These are phyloP conservation scores for Drosophila ambigua DNA, from an alignment of 1,140 invertebrate genomes.

Conservation along the genomic window DNA sequence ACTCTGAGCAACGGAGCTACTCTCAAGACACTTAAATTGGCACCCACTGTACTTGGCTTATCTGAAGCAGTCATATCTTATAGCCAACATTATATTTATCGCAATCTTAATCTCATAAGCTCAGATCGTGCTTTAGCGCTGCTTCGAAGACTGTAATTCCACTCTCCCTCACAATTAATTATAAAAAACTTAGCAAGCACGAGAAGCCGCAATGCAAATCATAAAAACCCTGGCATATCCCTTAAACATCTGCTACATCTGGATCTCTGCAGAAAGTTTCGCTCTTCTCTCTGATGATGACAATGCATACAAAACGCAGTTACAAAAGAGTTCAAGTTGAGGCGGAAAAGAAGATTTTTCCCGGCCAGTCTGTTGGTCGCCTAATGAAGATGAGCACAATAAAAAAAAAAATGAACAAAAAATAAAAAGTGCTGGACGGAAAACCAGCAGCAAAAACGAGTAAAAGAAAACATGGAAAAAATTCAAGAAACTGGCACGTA, in stretches of 20 bases:
- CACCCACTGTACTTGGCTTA: no score
- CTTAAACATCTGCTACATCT: slow-evolving; percentile 2
- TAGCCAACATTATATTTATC: no score
- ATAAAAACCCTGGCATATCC: background rate
- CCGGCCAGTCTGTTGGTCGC: slow-evolving; percentile 46
- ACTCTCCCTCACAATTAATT: slow-evolving; percentile 35
- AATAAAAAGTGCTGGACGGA: background rate
- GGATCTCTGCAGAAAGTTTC: slow-evolving; percentile 12
- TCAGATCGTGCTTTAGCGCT: background rate
- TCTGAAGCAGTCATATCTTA: no score
- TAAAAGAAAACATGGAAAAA: slow-evolving; percentile 58
- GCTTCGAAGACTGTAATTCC: background rate
- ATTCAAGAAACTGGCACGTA: slow-evolving; percentile 61
- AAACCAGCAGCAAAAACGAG: slow-evolving; percentile 8
- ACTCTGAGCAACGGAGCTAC: no score
- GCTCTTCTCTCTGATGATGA: slow-evolving; percentile 25
- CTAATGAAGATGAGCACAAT: slow-evolving; percentile 53
- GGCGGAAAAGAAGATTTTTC: slow-evolving; percentile 37
- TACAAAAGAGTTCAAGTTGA: slow-evolving; percentile 48
- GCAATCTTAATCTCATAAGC: no score
- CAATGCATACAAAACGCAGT: slow-evolving; percentile 30
- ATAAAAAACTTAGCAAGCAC: slow-evolving; percentile 8
- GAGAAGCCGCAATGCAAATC: background rate
- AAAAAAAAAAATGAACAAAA: slow-evolving; percentile 31
- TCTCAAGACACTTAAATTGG: no score